These are phyloP conservation scores for Chaetorhynchus papuensis DNA, from an alignment of 2,113 vertebrate genomes.

Conservation along the genomic window DNA sequence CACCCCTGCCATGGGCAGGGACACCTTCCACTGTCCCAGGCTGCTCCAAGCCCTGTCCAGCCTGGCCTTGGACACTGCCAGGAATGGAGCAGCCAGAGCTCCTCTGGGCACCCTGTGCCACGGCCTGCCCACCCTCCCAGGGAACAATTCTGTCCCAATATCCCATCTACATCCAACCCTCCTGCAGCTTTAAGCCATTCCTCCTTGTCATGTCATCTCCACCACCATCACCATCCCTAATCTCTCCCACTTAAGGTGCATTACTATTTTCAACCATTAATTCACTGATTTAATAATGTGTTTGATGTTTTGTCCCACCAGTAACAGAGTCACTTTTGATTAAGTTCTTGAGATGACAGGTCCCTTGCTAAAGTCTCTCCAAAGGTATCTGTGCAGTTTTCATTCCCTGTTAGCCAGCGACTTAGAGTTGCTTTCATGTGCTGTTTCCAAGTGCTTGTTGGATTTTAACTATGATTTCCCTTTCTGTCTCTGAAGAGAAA, in stretches of 20 bases:
- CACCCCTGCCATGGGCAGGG: background rate
- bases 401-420: background rate
- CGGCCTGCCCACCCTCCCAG: accelerated
- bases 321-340: background rate
- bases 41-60: accelerated
- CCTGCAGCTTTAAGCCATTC: background rate
- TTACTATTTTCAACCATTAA: background rate
- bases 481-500: background rate
- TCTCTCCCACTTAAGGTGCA: background rate
- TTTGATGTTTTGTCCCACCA: background rate
- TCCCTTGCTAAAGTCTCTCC: background rate
- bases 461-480: background rate
- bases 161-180: background rate
- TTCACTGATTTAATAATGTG: background rate
- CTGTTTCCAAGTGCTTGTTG: background rate
- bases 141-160: background rate
- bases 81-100: background rate
- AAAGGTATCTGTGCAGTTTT: background rate
- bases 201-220: background rate
- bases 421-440: background rate
- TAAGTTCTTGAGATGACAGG: background rate
- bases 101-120: background rate
- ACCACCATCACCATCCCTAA: background rate
- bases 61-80: background rate
- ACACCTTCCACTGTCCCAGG: background rate